These are phyloP conservation scores for Epinephelus awoara DNA, from an alignment of 2,797 vertebrate genomes.

Conservation along the genomic window DNA sequence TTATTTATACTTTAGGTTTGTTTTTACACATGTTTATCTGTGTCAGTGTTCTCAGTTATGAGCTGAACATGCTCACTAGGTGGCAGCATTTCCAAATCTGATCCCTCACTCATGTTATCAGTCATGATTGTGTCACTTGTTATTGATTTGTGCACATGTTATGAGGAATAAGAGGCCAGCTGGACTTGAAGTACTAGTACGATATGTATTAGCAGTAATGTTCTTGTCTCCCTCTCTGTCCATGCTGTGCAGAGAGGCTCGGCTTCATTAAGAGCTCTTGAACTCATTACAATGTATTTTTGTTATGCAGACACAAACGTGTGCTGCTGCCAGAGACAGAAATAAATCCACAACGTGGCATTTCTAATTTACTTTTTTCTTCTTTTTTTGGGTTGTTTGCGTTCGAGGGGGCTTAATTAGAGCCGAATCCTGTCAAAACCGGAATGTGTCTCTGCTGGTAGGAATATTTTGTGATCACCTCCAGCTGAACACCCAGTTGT, in stretches of 20 bases:
- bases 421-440: constrained; percentile 46
- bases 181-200: background rate
- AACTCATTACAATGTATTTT: background rate
- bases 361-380: background rate
- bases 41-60: background rate
- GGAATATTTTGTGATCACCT: constrained; percentile 57
- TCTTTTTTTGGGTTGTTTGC: background rate
- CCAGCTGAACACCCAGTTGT: constrained; percentile 66
- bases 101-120: background rate
- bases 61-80: constrained; percentile 59
- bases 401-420: constrained; percentile 43
- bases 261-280: background rate
- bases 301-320: constrained; percentile 7
- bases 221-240: background rate
- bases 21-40: background rate
- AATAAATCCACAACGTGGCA: constrained; percentile 13
- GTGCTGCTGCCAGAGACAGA: background rate
- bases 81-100: constrained; percentile 73
- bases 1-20: too few relatives aligned
- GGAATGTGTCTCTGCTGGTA: constrained; percentile 46
- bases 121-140: background rate
- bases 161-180: background rate
- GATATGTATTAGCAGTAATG: too few relatives aligned
- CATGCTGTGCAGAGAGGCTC: background rate
- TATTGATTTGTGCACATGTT: constrained; percentile 20